Evolutionary conservation across 2,113 vertebrate genomes (phyloP).

Genomic region (Ptilorrhoa leucosticta): DNA sequence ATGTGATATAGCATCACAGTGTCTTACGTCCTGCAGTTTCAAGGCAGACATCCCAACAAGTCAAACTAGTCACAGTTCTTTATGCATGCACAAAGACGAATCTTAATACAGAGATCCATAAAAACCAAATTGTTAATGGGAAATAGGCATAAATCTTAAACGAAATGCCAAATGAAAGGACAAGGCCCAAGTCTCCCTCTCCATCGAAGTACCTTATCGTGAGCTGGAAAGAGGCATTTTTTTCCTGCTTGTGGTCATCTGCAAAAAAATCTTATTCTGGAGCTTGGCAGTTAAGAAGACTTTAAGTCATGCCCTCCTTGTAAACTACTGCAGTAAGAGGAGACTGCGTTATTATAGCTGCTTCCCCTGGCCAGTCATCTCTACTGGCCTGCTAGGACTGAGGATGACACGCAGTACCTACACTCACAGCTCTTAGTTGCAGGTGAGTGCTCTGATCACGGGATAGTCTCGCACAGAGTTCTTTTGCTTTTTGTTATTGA

Average conservation of each 20-base stretch:
- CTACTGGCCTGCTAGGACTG: background rate
- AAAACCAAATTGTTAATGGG: background rate
- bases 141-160: background rate
- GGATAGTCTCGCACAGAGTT: background rate
- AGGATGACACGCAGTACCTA: background rate
- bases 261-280: background rate
- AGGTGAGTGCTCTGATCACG: background rate
- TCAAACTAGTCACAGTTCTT: background rate
- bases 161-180: background rate
- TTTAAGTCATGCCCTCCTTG: background rate
- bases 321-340: background rate
- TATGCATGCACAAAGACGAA: background rate
- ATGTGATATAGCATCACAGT: background rate
- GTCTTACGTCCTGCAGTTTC: background rate
- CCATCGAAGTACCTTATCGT: rapidly evolving
- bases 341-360: background rate
- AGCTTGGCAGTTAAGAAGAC: background rate
- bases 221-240: background rate
- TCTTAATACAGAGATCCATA: background rate
- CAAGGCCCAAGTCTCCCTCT: background rate
- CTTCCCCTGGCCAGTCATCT: background rate
- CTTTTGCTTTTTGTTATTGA: background rate
- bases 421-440: background rate
- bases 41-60: background rate
- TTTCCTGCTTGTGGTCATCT: background rate